These are phyloP conservation scores for Sprattus sprattus DNA, from an alignment of 2,113 vertebrate genomes.

Conservation along the genomic window DNA sequence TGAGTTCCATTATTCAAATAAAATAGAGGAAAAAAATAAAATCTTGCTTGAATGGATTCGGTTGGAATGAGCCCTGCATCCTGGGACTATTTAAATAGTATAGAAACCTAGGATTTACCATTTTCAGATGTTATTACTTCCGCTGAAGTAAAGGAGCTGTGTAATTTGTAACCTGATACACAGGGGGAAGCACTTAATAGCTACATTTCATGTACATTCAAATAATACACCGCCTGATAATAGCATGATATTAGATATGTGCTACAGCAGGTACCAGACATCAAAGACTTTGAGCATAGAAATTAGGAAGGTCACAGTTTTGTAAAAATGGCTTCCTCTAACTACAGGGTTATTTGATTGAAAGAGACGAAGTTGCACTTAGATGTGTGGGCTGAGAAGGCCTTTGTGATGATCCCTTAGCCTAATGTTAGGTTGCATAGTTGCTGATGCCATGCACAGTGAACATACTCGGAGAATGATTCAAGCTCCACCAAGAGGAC, in stretches of 20 bases:
- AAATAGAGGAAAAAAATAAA: constrained; percentile 7
- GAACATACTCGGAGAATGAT: neutral
- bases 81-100: constrained; percentile 9
- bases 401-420: neutral
- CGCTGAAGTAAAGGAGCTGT: neutral
- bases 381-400: neutral
- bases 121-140: constrained; percentile 13
- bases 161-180: constrained; percentile 7
- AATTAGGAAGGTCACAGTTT: neutral
- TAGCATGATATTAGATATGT: neutral
- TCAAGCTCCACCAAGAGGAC: neutral
- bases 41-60: constrained; percentile 17
- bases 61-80: constrained; percentile 7
- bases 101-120: constrained; percentile 9
- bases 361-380: neutral
- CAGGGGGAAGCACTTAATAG: neutral
- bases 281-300: neutral
- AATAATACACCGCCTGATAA: neutral
- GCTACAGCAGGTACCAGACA: neutral
- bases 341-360: neutral
- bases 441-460: neutral
- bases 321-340: neutral
- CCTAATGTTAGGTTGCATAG: neutral
- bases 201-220: neutral
- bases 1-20: constrained; percentile 17